These are phyloP conservation scores for Liposcelis brunnea DNA, from an alignment of 2,888 invertebrate genomes.

Conservation along the genomic window DNA sequence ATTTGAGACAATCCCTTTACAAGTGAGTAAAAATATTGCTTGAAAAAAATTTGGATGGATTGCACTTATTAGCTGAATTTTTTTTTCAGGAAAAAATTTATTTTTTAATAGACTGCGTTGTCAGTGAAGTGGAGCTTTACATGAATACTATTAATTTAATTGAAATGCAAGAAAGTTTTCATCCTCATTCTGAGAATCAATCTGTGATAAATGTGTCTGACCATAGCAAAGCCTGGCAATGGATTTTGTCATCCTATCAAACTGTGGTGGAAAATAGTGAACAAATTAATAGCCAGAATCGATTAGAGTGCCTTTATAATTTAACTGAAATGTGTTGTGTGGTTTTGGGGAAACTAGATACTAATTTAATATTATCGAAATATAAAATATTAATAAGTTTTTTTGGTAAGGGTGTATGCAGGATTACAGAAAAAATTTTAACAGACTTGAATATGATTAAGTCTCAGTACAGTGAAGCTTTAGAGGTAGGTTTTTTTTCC, in stretches of 20 bases:
- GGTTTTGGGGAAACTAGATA: background rate
- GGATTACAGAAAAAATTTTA: background rate
- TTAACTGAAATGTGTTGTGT: no score
- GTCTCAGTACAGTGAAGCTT: no score
- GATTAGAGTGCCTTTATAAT: no score
- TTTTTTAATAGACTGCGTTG: background rate
- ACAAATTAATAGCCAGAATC: no score
- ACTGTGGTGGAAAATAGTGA: no score
- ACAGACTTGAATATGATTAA: background rate
- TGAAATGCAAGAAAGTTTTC: background rate
- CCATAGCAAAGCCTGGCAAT: background rate
- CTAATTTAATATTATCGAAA: background rate
- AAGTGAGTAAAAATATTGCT: background rate
- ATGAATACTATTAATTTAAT: background rate
- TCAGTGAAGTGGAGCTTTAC: background rate
- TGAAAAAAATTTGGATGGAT: no score
- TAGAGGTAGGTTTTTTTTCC: no score
- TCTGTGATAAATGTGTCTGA: no score
- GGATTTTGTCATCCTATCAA: background rate
- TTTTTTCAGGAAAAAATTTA: background rate
- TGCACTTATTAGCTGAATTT: no score
- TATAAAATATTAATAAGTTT: background rate
- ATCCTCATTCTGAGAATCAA: no score
- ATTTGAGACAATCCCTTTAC: background rate
- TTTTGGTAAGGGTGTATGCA: background rate